Conservation (phyloP, 2,797 vertebrate genomes). For the Sebastes diaconus region DNA sequence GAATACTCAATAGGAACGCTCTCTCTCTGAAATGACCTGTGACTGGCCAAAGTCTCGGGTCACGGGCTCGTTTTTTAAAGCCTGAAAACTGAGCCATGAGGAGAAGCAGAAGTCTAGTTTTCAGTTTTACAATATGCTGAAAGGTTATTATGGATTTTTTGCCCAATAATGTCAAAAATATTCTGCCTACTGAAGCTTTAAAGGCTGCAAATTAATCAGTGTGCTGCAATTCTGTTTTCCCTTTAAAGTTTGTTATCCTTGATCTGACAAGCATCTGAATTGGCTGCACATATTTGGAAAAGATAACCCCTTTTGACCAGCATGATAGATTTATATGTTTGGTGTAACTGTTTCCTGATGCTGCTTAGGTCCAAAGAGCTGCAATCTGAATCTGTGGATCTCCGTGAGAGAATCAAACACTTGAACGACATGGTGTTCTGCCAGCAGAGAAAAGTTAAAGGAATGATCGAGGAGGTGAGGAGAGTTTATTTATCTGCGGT, state of each 20-base stretch:
- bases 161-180: no score
- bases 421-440: conserved; percentile 98
- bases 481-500: not conserved
- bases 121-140: no score
- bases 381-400: conserved; percentile 84
- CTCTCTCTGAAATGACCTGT: no score
- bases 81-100: no score
- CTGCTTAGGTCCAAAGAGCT: conserved; percentile 86
- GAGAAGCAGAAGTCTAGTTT: no score
- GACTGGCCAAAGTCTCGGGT: no score
- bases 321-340: not conserved
- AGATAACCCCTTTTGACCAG: not conserved
- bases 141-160: no score
- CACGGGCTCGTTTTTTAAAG: no score
- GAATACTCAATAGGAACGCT: no score
- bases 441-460: conserved; percentile 98
- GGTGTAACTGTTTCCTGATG: not conserved
- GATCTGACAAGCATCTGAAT: not conserved
- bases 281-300: not conserved
- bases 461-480: conserved; percentile 97
- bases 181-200: no score
- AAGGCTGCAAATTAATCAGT: not conserved
- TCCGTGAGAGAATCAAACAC: conserved; percentile 94
- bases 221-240: not conserved
- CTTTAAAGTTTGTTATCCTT: not conserved